Base-by-base conservation (phyloP, 2,888 invertebrate genomes). In the Cataglyphis albicans region DNA sequence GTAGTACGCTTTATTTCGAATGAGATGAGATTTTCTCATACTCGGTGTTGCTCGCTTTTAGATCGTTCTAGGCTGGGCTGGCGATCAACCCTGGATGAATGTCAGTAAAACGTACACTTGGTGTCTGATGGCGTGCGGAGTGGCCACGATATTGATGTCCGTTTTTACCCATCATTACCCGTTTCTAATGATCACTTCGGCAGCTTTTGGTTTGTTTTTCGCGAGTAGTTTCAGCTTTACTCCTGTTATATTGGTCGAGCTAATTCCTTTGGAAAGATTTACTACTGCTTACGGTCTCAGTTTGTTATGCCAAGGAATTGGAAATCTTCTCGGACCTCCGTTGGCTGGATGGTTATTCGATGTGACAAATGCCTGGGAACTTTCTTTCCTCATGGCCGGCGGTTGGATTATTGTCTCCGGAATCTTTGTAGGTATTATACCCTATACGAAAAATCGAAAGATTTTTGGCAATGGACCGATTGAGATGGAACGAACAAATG, bases 171-270 rank as follows among this genome's bases (percentile, higher is more conserved):
- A 95, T 81, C 95, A 95, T 90, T 96, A 96, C 88, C 95, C 95
- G 93, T 88, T 95, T 15, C 93, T 96, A 63, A 95, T 95, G 48
- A 92, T 93, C 88, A 95, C 95, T 21, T 96, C 96, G 29, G 96
- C 96, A 0, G 95, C 97, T 0, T 99, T 98, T 95, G 99, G 99
- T 15, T 96, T 99, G 87, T 97, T 98, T 88, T 98, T 99, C 93
- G 98, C 98, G 70, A 98, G 98, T 89, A 98, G 97, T 84, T 99
- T 98, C 94, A 97, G 98, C 0, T 97, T 99, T 89, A 98, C 98
- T 0, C 98, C 98, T 0, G 97, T 98, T 91, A 97, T 99, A 90
- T 95, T 99, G 88, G 98, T 98, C 64, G 97, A 98, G 92, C 95
- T 99, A 91, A 97, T 99, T 52, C 98, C 98, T 6, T 95, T 99